Conservation (phyloP, 1,140 invertebrate species). For the Steinernema feltiae region DNA sequence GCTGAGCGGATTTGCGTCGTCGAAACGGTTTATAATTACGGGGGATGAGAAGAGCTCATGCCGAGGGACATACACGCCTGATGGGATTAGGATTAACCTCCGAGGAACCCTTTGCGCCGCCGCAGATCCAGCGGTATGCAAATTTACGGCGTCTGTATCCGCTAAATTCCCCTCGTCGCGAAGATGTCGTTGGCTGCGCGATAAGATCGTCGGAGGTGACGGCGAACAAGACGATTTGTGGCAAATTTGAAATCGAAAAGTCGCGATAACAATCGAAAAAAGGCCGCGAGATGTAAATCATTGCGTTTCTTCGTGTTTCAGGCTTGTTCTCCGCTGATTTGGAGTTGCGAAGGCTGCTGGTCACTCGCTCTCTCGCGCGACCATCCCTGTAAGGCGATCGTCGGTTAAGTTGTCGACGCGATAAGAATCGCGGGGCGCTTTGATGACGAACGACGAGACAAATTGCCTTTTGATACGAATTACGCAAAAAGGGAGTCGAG, state of each 20-base stretch:
- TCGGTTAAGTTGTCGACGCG: neutral
- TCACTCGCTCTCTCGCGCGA: too few relatives aligned
- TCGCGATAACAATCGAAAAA: neutral
- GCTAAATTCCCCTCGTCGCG: neutral
- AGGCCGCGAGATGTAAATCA: slow-evolving; percentile 7
- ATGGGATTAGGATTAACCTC: slow-evolving; percentile 6
- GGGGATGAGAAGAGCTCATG: neutral
- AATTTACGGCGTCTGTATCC: too few relatives aligned
- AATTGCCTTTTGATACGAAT: slow-evolving; percentile 9
- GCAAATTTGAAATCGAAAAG: neutral
- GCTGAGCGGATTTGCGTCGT: slow-evolving; percentile 10
- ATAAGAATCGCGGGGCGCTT: slow-evolving; percentile 7
- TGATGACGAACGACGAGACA: neutral
- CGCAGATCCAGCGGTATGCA: neutral
- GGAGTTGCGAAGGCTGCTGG: neutral
- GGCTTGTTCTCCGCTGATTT: neutral
- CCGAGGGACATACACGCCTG: slow-evolving; percentile 7
- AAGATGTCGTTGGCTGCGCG: neutral
- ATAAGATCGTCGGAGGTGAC: slow-evolving; percentile 8
- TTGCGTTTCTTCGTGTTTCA: neutral
- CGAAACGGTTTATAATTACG: slow-evolving; percentile 3
- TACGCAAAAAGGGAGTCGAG: neutral
- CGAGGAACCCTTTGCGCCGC: neutral
- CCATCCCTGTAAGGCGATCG: neutral
- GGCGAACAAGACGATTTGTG: slow-evolving; percentile 2